Conservation (phyloP, 2,113 vertebrate species). For the Podiceps cristatus region DNA sequence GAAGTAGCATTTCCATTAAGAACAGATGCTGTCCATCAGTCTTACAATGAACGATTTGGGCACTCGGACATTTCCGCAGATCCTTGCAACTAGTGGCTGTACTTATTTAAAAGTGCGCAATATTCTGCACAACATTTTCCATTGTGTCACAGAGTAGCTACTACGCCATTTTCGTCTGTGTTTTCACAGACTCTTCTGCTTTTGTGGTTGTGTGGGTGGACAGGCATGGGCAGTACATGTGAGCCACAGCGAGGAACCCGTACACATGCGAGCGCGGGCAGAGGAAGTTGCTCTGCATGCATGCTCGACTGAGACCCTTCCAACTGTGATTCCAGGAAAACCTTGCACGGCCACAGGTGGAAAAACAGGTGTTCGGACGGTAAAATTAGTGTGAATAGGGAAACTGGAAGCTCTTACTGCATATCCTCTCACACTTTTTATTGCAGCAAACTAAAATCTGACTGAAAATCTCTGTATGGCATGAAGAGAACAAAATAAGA, state of each 20-base stretch:
- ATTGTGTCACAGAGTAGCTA: background rate
- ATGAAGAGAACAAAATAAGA: background rate
- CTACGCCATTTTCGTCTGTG: background rate
- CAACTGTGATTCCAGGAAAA: constrained; percentile 63
- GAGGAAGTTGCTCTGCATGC: background rate
- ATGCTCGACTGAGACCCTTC: constrained; percentile 44
- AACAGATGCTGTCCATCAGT: background rate
- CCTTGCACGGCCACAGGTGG: fast-evolving
- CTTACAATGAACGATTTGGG: background rate
- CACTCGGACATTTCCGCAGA: fast-evolving
- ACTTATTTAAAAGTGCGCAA: fast-evolving
- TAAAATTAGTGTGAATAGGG: fast-evolving
- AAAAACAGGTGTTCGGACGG: background rate
- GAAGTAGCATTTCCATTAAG: background rate
- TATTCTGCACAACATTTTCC: background rate
- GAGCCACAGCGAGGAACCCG: background rate
- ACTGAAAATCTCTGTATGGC: background rate
- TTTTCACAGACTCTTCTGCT: constrained; percentile 50
- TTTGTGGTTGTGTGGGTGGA: constrained; percentile 59
- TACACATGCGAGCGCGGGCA: fast-evolving
- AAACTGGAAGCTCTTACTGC: background rate
- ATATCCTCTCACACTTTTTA: fast-evolving
- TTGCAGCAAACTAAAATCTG: background rate
- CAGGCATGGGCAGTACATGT: background rate
- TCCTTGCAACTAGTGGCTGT: background rate